A percentile compares a stretch with the other conserved stretches of the same genome.
These are phyloP conservation scores for Gonioctena quinquepunctata DNA, from an alignment of 1,140 invertebrate genomes.

Conservation along the genomic window DNA sequence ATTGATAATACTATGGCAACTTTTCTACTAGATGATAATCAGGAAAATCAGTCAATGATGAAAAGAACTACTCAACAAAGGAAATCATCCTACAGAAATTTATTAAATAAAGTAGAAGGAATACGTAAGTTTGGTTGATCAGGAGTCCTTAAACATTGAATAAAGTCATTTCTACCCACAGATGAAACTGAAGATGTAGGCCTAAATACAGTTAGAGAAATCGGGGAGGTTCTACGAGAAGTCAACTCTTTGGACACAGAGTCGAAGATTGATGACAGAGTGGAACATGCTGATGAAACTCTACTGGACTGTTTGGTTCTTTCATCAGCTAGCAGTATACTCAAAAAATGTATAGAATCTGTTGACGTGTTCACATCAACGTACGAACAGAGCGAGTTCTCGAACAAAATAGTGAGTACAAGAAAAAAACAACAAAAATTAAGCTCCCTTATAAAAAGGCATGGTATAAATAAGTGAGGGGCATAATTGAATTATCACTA, in stretches of 20 bases:
- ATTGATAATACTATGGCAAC: neutral
- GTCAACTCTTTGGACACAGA: slow-evolving; percentile 51
- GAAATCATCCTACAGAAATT: slow-evolving; percentile 28
- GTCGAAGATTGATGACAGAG: slow-evolving; percentile 51
- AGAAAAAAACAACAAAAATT: too few species aligned
- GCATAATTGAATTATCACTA: too few species aligned
- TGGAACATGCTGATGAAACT: slow-evolving; percentile 57
- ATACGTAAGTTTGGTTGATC: slow-evolving; percentile 23
- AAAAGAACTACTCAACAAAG: slow-evolving; percentile 17
- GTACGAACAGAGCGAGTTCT: slow-evolving; percentile 57
- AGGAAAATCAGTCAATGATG: slow-evolving; percentile 10
- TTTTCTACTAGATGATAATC: neutral
- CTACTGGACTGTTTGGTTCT: slow-evolving; percentile 58
- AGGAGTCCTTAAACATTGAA: neutral
- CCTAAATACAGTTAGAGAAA: slow-evolving; percentile 52
- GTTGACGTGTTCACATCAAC: slow-evolving; percentile 56
- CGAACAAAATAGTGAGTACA: slow-evolving; percentile 43
- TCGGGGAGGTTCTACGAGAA: slow-evolving; percentile 50
- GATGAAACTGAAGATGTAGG: slow-evolving; percentile 44
- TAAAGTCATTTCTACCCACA: slow-evolving; percentile 13
- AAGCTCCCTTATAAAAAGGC: too few species aligned
- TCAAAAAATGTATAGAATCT: slow-evolving; percentile 55
- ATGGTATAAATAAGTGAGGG: too few species aligned
- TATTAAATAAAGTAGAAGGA: slow-evolving; percentile 33
- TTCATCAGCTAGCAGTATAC: slow-evolving; percentile 54